Percentiles rank a stretch among this genome's conserved stretches.
phyloP scores from a whole-genome alignment of 2,888 invertebrate species.

The Morinoia aosen region DNA sequence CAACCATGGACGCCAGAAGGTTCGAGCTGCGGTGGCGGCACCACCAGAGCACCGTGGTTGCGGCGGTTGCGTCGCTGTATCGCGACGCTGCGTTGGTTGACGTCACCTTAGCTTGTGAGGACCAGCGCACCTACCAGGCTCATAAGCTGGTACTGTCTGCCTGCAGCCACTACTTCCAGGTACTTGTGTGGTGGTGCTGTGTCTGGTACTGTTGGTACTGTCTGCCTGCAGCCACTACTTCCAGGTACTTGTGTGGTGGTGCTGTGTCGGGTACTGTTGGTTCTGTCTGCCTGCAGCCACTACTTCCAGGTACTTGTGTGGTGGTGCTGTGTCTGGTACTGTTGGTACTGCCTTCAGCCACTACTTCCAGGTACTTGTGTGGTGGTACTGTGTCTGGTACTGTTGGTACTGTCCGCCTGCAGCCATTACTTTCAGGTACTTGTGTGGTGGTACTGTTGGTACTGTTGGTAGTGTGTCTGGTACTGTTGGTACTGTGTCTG shows the following conservation, averaged over 20 bases:
- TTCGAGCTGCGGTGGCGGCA: conserved; percentile 67
- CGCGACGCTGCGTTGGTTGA: conserved; percentile 66
- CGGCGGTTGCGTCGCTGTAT: conserved; percentile 66
- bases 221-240: conserved; percentile 66
- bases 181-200: conserved; percentile 18
- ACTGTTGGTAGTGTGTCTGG: conserved; percentile 61
- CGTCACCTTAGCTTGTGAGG: conserved; percentile 67
- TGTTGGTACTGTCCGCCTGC: conserved; percentile 67
- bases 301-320: conserved; percentile 55
- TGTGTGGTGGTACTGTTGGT: conserved; percentile 59
- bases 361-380: conserved; percentile 66
- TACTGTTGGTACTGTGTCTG: conserved; percentile 58
- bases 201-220: conserved; percentile 58
- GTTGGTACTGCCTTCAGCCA: conserved; percentile 56
- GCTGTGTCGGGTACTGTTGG: conserved; percentile 16
- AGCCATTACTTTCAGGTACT: conserved; percentile 67
- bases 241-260: conserved; percentile 14
- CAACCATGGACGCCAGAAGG: conserved; percentile 64
- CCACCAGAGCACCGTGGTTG: conserved; percentile 67
- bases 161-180: conserved; percentile 67
- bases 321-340: conserved; percentile 50
- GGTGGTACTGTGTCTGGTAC: conserved; percentile 52
- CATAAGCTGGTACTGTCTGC: conserved; percentile 67
- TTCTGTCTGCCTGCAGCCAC: conserved; percentile 66
- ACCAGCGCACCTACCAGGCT: conserved; percentile 67